Conservation (phyloP, 2,797 vertebrate species). For the Cuniculus paca region DNA sequence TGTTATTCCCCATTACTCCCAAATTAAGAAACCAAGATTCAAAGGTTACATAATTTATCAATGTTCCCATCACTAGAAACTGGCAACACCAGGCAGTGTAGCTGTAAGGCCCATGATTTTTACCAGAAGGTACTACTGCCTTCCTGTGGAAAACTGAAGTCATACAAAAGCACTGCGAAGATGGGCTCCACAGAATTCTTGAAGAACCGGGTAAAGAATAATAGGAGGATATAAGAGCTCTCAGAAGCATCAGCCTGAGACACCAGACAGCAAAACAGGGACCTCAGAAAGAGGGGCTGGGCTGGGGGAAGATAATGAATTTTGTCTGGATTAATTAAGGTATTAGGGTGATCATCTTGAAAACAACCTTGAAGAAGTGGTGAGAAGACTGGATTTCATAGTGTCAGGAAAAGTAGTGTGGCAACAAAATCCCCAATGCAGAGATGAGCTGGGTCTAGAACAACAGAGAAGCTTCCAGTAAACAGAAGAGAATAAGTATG, state of each 20-base stretch:
- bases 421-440: background rate
- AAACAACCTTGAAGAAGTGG: background rate
- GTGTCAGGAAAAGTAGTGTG: background rate
- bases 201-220: rapidly evolving
- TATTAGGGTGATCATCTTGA: background rate
- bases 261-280: background rate
- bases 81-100: background rate
- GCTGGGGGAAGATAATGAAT: background rate
- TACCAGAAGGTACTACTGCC: background rate
- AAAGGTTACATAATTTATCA: background rate
- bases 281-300: background rate
- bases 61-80: background rate
- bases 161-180: background rate
- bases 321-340: background rate
- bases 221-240: background rate
- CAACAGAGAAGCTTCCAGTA: background rate
- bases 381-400: background rate
- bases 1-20: slow-evolving; percentile 11
- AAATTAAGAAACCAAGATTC: slow-evolving; percentile 17
- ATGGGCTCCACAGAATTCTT: background rate
- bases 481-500: background rate
- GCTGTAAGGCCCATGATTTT: background rate
- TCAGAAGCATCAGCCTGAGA: background rate
- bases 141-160: background rate
- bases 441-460: background rate